These are phyloP conservation scores for Crax fasciolata DNA, from an alignment of 2,797 vertebrate species.

Conservation along the genomic window DNA sequence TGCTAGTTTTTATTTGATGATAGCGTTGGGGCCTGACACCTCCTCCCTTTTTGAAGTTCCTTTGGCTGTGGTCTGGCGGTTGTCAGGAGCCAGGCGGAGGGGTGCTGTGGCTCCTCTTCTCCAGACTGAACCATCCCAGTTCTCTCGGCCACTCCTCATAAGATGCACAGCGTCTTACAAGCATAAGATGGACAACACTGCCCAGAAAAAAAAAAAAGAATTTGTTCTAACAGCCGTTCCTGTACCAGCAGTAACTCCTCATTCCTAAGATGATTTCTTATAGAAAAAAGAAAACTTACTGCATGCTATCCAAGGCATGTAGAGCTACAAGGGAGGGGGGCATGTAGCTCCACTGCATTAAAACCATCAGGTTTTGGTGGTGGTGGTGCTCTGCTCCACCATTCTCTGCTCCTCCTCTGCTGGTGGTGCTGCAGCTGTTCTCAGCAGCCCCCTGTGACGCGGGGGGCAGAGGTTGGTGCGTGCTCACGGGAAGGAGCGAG, in stretches of 20 bases:
- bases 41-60: neutral
- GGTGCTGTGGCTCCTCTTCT: no score
- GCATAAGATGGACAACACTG: neutral
- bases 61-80: neutral
- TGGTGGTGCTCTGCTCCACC: neutral
- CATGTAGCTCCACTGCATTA: neutral
- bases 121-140: no score
- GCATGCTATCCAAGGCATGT: neutral
- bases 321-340: neutral
- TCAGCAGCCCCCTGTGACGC: neutral
- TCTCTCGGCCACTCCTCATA: no score
- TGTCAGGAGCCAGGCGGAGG: neutral
- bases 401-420: neutral
- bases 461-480: neutral
- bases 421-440: neutral
- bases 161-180: no score
- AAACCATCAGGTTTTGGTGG: neutral
- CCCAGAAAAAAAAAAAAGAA: no score
- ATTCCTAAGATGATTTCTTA: neutral
- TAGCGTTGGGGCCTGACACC: neutral
- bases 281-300: neutral
- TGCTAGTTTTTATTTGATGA: neutral
- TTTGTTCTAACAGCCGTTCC: neutral
- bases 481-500: neutral
- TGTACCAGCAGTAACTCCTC: neutral